Evolutionary conservation across 2,888 invertebrate species (phyloP), one percentile per base, ranked within the genome.

Genomic region (Plagiodera versicolora): DNA sequence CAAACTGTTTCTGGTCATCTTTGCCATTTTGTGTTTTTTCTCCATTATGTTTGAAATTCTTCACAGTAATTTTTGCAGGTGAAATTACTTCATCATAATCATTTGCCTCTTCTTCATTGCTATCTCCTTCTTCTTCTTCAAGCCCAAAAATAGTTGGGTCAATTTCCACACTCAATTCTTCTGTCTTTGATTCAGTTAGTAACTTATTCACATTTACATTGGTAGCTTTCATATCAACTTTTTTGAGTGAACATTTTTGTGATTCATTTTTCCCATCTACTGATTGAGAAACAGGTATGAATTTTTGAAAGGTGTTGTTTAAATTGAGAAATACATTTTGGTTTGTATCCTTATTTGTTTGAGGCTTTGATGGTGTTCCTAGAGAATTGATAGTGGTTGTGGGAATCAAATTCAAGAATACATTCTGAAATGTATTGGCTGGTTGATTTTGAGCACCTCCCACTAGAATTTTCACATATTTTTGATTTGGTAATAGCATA

Each of bases 141-240:
- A 71, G 46, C 5, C 69, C 68, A 63, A 76, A 79, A 56, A 74
- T 74, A 9, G 74, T 74, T 1, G 79, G 79, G 62, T 79, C 78
- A 24, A 79, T 74, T 72, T 79, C 79, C 1, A 79, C 75, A 61
- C 79, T 79, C 18, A 79, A 67, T 64, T 79, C 79, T 66, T 79
- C 79, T 10, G 74, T 74, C 66, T 78, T 78, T 4, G 66, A 71
- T 57, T 76, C 74, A 5, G 70, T 75, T 39, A 76, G 60, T 3
- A 76, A 60, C 59, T 74, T 69, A 59, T 67, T 71, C n/a, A 75
- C 72, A 52, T 69, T 73, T 11, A 70, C 47, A 58, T 72, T 70
- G 16, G 47, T 47, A n/a, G 60, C 63, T 24, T 69, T 39, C 1
- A 8, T 8, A 1, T 19, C 17, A 39, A 4, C 11, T 39, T 39